A percentile compares a stretch with the other conserved stretches of the same genome.
Conservation (phyloP, 2,113 vertebrate species). For the Saguinus imperator region DNA sequence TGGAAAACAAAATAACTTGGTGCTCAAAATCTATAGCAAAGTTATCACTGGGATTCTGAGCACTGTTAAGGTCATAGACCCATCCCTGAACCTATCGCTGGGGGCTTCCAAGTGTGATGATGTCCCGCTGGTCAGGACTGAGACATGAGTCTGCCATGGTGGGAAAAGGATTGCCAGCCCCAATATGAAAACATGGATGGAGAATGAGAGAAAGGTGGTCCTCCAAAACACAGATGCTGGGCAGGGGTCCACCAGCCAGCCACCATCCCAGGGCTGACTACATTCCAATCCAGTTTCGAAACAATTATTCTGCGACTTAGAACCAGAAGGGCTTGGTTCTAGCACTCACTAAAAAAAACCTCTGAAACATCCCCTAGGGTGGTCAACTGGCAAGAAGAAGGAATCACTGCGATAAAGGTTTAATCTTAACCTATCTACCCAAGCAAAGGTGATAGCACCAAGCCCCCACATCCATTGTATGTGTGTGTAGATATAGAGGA, state of each 20-base stretch:
- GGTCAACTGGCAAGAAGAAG: background rate
- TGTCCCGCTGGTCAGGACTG: background rate
- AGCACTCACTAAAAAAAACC: background rate
- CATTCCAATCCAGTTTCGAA: background rate
- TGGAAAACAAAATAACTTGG: background rate
- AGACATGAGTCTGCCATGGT: background rate
- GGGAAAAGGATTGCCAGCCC: background rate
- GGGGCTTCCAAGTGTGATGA: background rate
- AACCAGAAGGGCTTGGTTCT: background rate
- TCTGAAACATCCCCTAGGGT: no score
- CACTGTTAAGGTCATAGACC: background rate
- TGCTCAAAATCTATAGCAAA: background rate
- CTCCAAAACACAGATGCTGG: background rate
- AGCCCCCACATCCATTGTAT: background rate
- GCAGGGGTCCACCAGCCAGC: accelerated
- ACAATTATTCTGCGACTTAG: background rate
- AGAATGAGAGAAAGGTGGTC: background rate
- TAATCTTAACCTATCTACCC: background rate
- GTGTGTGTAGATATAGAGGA: background rate
- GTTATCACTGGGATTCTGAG: background rate
- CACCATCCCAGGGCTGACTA: accelerated
- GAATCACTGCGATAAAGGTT: background rate
- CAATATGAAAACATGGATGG: background rate
- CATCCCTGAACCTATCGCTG: background rate
- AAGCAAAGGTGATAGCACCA: background rate